Base-by-base conservation (phyloP, 1,140 invertebrate species). In the Hylyphantes graminicola region DNA sequence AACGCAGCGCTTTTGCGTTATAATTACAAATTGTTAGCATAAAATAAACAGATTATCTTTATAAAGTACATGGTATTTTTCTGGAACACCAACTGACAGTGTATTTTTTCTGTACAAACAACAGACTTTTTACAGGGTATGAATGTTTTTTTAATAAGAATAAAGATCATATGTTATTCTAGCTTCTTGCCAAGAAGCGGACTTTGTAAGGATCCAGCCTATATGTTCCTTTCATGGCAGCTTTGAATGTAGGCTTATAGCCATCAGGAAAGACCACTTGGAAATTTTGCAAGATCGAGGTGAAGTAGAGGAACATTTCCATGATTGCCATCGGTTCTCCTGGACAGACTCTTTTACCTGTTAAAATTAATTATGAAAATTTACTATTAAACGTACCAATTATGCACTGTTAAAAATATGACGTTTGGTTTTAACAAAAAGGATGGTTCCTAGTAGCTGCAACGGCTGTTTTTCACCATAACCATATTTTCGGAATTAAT, bases 241-340 rank as follows among this genome's bases (percentile, higher is more conserved):
- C 85, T 63, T 82, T 48, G 17, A 86, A 78, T 13, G 35, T 55
- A n/a, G 80, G 35, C 63, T 85, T 85, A 19, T 48, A 21, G 12
- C 78, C 82, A 35, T 59, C 48, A 9, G 65, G 85, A 17, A 84
- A 70, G 9, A n/a, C 21, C 17, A 84, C 53, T 15, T 64, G 50
- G 50, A 86, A 87, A 15, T 77, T 78, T 74, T 87, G 86, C 10
- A 87, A 63, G 55, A 87, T 65, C 63, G 86, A 80, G 13, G 75
- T 73, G 74, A 86, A 86, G 48, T 87, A 87, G 10, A 86, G 57
- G 70, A 86, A 87, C 63, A 87, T 53, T 78, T 87, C 83, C n/a
- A 87, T 57, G 17, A 73, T 64, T 0, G 86, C 86, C 50, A 87
- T 65, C 7, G 74, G 53, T 72, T 87, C 86, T 48, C 86, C 86